Evolutionary conservation across 2,797 vertebrate genomes (phyloP).

Genomic region (Typhlichthys eigenmanni): DNA sequence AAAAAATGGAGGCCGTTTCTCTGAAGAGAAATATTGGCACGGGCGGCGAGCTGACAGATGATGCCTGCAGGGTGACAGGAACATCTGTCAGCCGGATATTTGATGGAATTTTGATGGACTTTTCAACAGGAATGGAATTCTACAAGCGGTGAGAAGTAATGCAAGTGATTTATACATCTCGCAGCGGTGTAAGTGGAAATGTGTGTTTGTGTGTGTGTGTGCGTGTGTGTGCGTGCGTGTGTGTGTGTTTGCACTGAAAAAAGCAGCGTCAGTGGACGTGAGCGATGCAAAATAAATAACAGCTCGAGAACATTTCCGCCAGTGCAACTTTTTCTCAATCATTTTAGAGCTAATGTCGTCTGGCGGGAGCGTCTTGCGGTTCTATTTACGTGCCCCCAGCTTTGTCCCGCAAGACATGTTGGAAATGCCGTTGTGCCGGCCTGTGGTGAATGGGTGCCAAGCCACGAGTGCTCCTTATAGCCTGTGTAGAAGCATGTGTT

Average conservation of each 20-base stretch:
- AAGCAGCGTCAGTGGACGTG: conserved; percentile 13
- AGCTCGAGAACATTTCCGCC: too few relatives aligned
- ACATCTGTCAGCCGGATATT: conserved; percentile 43
- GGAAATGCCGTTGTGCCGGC: too few relatives aligned
- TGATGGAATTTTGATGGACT: conserved; percentile 51
- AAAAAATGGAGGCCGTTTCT: conserved; percentile 35
- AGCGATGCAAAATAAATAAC: too few relatives aligned
- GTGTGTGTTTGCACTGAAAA: conserved; percentile 11
- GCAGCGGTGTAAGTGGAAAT: background rate
- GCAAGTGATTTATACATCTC: conserved; percentile 27
- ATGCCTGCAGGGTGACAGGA: background rate
- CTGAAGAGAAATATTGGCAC: conserved; percentile 34
- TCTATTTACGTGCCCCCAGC: too few relatives aligned
- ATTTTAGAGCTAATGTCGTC: too few relatives aligned
- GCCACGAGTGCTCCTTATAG: too few relatives aligned
- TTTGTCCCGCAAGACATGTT: too few relatives aligned
- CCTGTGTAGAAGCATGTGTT: too few relatives aligned
- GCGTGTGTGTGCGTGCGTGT: too few relatives aligned
- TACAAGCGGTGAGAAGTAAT: conserved; percentile 13
- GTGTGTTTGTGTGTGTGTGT: too few relatives aligned
- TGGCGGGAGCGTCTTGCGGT: too few relatives aligned
- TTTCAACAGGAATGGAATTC: conserved; percentile 13
- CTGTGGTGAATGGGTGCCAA: too few relatives aligned
- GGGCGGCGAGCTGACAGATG: conserved; percentile 45
- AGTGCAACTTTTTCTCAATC: background rate